Percentiles rank a stretch among this genome's conserved stretches.
These are phyloP conservation scores for Synergus japonicus DNA, from an alignment of 2,888 invertebrate species.

Conservation along the genomic window DNA sequence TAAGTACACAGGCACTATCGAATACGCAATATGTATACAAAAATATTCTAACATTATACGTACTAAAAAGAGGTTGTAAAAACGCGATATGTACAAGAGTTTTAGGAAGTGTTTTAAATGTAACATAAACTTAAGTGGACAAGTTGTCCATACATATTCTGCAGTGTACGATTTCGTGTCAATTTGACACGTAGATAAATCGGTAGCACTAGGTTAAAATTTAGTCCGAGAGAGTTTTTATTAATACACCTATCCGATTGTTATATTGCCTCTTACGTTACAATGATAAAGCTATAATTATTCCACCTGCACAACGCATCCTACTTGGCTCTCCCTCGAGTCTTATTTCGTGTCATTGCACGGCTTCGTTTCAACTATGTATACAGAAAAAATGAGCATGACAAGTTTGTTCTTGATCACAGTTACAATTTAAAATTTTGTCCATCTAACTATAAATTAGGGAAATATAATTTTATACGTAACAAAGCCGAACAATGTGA, in stretches of 20 bases:
- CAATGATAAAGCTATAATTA: conserved; percentile 62
- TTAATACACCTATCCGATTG: conserved; percentile 64
- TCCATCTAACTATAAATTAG: conserved; percentile 9
- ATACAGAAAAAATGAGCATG: conserved; percentile 40
- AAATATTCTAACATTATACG: conserved; percentile 70
- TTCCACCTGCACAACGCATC: conserved; percentile 59
- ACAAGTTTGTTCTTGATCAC: conserved; percentile 6
- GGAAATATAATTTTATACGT: conserved; percentile 3
- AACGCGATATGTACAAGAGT: conserved; percentile 73
- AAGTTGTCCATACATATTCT: conserved; percentile 18
- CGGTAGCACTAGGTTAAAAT: conserved; percentile 62
- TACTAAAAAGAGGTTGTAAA: conserved; percentile 67
- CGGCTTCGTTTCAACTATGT: conserved; percentile 63
- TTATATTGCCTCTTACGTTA: conserved; percentile 62
- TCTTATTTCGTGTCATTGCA: conserved; percentile 68
- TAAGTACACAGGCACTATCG: conserved; percentile 69
- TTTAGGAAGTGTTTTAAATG: conserved; percentile 62
- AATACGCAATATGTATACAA: conserved; percentile 67
- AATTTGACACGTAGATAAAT: conserved; percentile 42
- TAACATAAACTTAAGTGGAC: conserved; percentile 35
- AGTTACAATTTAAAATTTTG: conserved; percentile 7
- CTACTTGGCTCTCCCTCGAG: conserved; percentile 61
- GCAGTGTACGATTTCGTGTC: conserved; percentile 42
- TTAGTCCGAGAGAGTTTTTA: conserved; percentile 57
- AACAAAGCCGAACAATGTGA: conserved; percentile 73